phyloP scores from a whole-genome alignment of 2,797 vertebrate genomes.

The Agapornis canus region DNA sequence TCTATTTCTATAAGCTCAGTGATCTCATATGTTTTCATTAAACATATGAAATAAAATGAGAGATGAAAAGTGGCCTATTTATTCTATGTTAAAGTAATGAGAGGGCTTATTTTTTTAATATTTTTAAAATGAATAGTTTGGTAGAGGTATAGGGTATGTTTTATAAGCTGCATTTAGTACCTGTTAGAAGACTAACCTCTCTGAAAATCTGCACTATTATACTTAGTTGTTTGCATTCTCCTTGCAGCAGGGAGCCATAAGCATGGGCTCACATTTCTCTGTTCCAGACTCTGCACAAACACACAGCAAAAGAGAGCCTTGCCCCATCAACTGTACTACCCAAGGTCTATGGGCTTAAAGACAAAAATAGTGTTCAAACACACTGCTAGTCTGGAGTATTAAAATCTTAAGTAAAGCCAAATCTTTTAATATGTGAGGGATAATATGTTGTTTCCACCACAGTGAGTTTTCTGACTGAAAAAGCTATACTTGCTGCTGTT shows the following conservation, averaged over 20 bases:
- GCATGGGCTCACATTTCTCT: not conserved
- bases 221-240: not conserved
- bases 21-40: conserved; percentile 71
- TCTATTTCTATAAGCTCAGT: conserved; percentile 32
- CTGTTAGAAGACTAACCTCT: not conserved
- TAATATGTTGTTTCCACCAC: not conserved
- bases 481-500: not conserved
- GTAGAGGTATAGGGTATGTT: not conserved
- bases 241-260: not conserved
- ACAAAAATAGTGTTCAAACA: not conserved
- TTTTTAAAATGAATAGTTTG: conserved; percentile 11
- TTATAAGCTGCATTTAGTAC: not conserved
- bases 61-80: conserved; percentile 29
- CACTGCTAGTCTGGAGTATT: not conserved
- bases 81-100: conserved; percentile 3
- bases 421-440: not conserved
- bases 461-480: not conserved
- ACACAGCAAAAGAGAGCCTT: not conserved
- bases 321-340: rapidly evolving
- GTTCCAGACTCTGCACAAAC: not conserved
- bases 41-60: conserved; percentile 58
- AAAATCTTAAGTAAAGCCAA: not conserved
- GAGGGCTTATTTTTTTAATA: conserved; percentile 19
- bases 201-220: not conserved
- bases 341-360: not conserved